Evolutionary conservation across 2,113 vertebrate species (phyloP), one percentile per base, ranked within the genome.

Genomic region (Columbina picui): DNA sequence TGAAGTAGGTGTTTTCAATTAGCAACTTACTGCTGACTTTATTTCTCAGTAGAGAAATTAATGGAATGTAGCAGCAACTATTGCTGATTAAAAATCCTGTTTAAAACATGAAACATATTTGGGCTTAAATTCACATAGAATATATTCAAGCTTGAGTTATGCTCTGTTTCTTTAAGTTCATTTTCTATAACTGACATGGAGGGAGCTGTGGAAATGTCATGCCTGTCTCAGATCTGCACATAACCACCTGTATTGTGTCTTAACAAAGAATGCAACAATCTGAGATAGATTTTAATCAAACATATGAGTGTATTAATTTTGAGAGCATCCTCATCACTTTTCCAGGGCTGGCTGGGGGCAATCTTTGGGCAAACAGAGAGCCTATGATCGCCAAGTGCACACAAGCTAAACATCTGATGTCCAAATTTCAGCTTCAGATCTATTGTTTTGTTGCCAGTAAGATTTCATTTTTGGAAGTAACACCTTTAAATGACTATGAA

Each of bases 241-340:
- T 14, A 26, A 68, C 15, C 22, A 76, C 45, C 18, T 0, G 1
- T 45, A 27, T 55, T 0, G 0, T 38, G 14, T 32, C 26, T 29
- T 69, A 53, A 39, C 12, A 63, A 80, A 32, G 25, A 29, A 56
- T 9, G 14, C 27, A 34, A 29, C 20, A 23, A 38, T 59, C 27
- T 26, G 45, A 78, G 59, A 30, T 43, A 36, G 19, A 39, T 41
- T 77, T 74, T 64, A 53, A 32, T 23, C 15, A 38, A 57, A 41
- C 5, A 10, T 17, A 36, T 9, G 23, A 22, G 13, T 23, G 14
- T 19, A 14, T 63, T 23, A n/a, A 1, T 53, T 87, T 74, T 75
- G 25, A 79, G 39, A 67, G 32, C 45, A 55, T 8, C 12, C 38
- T 65, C n/a, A 30, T 50, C 27, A 36, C 8, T 22, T 67, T 79